A percentile compares a stretch with the other conserved stretches of the same genome.
Evolutionary conservation across 2,797 vertebrate genomes (phyloP).

Genomic region (Pseudochirops corinnae): DNA sequence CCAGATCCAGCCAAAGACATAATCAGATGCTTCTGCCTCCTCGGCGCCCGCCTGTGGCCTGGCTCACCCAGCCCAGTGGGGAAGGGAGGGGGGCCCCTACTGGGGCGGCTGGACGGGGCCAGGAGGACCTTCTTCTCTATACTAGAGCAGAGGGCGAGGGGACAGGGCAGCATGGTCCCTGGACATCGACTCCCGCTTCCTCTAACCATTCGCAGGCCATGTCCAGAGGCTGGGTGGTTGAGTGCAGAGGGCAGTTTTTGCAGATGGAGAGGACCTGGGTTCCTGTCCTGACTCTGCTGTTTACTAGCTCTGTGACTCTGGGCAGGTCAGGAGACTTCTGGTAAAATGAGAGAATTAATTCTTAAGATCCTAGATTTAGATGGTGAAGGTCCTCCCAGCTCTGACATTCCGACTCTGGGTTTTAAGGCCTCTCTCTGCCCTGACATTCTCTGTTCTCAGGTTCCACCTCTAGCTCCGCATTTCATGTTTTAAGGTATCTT

Average conservation of each 20-base stretch:
- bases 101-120: not conserved
- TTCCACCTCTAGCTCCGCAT: not conserved
- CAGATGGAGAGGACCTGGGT: not conserved
- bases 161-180: not conserved
- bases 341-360: not conserved
- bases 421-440: not conserved
- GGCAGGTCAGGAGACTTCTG: not conserved
- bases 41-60: conserved; percentile 8
- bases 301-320: not conserved
- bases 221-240: not conserved
- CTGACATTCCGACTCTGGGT: not conserved
- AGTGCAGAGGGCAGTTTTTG: not conserved
- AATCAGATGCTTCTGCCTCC: conserved; percentile 7
- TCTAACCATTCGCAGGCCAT: not conserved
- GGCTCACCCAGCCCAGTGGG: not conserved
- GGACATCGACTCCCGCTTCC: not conserved
- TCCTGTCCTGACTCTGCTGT: not conserved
- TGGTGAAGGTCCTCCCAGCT: not conserved
- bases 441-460: not conserved
- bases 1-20: conserved; percentile 1
- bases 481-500: not conserved
- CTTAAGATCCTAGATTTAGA: not conserved
- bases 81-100: not conserved
- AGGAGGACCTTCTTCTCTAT: not conserved
- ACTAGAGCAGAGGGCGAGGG: not conserved